Evolutionary conservation across 1,140 invertebrate species (phyloP), one percentile per base, ranked within the genome.

Genomic region (Scaptomyza hsui): DNA sequence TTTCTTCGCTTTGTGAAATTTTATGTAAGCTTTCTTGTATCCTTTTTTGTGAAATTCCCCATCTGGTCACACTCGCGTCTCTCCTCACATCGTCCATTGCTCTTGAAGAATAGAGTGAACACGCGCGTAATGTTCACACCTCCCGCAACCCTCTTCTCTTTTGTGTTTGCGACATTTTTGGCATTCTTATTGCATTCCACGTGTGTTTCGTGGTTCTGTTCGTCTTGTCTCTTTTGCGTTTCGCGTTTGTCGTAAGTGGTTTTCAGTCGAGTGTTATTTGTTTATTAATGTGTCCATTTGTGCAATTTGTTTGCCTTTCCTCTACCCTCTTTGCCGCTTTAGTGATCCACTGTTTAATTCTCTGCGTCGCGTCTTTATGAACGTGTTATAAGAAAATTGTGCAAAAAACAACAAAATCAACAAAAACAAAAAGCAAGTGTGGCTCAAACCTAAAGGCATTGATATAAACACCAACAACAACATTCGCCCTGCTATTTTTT

Each of bases 141-240:
- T 41, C 24, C 26, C 32, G 12, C 1, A 12, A 41, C 18, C 21
- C 26, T 7, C 12, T 19, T 7, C 5, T 6, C 16, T 42, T 53
- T 42, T 37, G 48, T 57, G 12, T 42, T 57, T 51, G 32, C 29
- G 18, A 52, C 60, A 55, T 53, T 67, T 75, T 67, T 35, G 41
- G 53, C 47, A 72, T 67, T 67, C 53, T 72, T 65, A 65, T 65
- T 72, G 69, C 63, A 53, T 60, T 72, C 63, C 68, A 71, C 52
- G 68, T 71, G 68, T 41, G 61, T 39, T 48, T 59, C 32, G 55
- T 21, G 53, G 44, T n/a, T 24, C 19, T 19, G 1, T 49, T 51
- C 49, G 75, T 63, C 19, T 19, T 51, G 60, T 55, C 15, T 37
- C 5, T 5, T 10, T 21, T 29, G 7, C 6, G 21, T 51, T 15